A percentile compares a stretch with the other conserved stretches of the same genome.
Evolutionary conservation across 2,797 vertebrate species (phyloP).

Genomic region (Enteromius viviparus): DNA sequence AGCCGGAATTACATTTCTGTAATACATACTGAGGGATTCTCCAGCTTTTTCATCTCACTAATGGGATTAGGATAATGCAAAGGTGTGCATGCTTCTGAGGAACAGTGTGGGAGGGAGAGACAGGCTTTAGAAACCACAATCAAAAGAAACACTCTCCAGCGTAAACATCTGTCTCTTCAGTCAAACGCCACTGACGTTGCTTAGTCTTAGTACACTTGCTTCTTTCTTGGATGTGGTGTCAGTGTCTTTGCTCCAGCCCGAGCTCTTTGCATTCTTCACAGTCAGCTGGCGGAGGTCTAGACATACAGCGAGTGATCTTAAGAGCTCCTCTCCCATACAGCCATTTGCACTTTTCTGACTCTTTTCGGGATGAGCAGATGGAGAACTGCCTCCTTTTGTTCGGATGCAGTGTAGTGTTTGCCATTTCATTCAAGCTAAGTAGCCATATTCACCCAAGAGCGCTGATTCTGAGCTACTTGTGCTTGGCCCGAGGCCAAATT

Average conservation of each 20-base stretch:
- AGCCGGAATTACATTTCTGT: constrained; percentile 53
- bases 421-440: constrained; percentile 42
- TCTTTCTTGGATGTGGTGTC: constrained; percentile 1
- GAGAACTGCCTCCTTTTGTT: constrained; percentile 52
- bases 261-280: constrained; percentile 37
- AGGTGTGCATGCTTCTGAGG: constrained; percentile 47
- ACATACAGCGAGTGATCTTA: constrained; percentile 45
- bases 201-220: constrained; percentile 17
- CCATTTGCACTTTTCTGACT: constrained; percentile 37
- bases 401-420: constrained; percentile 23
- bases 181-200: constrained; percentile 26
- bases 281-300: constrained; percentile 47
- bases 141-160: constrained; percentile 21
- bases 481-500: constrained; percentile 31
- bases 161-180: constrained; percentile 26
- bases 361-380: constrained; percentile 46
- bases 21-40: constrained; percentile 52
- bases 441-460: constrained; percentile 41
- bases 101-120: constrained; percentile 34
- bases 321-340: constrained; percentile 44
- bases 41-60: constrained; percentile 54
- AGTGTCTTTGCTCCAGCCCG: constrained; percentile 32
- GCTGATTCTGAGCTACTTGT: constrained; percentile 40
- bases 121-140: constrained; percentile 44
- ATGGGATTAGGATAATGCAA: constrained; percentile 59